Base-by-base conservation (phyloP, 1,140 invertebrate species). In the Pinna nobilis region DNA sequence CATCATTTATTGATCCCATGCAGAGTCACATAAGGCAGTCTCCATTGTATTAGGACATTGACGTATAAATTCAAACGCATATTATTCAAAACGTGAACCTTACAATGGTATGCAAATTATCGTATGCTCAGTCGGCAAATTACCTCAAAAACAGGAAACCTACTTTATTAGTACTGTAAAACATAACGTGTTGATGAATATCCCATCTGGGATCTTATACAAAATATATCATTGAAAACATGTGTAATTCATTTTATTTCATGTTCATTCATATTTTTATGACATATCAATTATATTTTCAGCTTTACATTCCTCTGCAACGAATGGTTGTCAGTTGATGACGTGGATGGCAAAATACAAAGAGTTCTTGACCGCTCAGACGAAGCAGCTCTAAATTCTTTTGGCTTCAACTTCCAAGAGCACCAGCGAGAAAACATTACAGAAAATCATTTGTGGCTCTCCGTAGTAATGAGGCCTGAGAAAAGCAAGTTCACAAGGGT, bases 361-460 rank as follows among this genome's bases (percentile, higher is more conserved):
- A 75, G 88, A n/a, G 64, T 89, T 7, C 50, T 90, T 9, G 88
- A 88, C 9, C 88, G 90, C 0, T 85, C 82, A 18, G 70, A 70
- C 23, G 51, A 71, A 25, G 77, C 82, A 35, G 85, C 87, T 6
- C 60, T 87, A 13, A 79, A 80, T 49, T 74, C 82, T 32, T 90
- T 90, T 63, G 76, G 71, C 13, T 86, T 90, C 66, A 70, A 90
- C 9, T 90, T 91, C 76, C 72, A 60, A 13, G 84, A 84, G 23
- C 88, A 86, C 25, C 83, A 85, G 3, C 77, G 86, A 49, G 84
- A 87, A 55, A 87, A 88, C 47, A 71, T 90, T 9, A 78, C 83
- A 4, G 90, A 91, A 71, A 89, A 88, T 33, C 90, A 91, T 76
- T 76, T 91, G 6, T 91, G 90, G 90, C 85, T 90, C 33, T 90